These are phyloP conservation scores for Rhinophrynus dorsalis DNA, from an alignment of 2,797 vertebrate species.

Conservation along the genomic window DNA sequence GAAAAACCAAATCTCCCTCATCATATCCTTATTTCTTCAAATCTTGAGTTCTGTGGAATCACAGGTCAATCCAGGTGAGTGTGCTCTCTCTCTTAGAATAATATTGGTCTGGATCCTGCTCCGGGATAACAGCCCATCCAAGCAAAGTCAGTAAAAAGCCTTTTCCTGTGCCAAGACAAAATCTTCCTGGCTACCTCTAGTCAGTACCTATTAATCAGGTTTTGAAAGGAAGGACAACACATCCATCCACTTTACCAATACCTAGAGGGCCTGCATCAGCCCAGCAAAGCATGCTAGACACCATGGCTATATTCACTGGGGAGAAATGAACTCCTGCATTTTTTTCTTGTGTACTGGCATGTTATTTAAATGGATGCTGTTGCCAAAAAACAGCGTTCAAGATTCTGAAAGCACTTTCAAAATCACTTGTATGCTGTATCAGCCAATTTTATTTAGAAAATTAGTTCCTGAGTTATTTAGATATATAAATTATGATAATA, in stretches of 20 bases:
- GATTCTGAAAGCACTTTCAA: too few species aligned
- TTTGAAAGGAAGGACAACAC: neutral
- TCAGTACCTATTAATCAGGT: neutral
- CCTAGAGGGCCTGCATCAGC: too few species aligned
- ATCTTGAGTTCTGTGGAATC: slow-evolving; percentile 24
- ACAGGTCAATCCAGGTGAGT: slow-evolving; percentile 45
- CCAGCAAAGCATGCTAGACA: too few species aligned
- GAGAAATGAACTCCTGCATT: too few species aligned
- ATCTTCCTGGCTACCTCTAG: neutral
- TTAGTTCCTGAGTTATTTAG: too few species aligned
- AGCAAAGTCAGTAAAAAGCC: neutral
- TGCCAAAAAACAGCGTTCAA: too few species aligned
- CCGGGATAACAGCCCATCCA: neutral
- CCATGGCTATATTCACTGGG: too few species aligned
- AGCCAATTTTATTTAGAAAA: too few species aligned
- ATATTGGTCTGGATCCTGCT: neutral
- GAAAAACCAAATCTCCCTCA: neutral
- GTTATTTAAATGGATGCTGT: too few species aligned
- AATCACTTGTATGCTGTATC: too few species aligned
- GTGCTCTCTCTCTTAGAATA: neutral
- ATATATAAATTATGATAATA: too few species aligned
- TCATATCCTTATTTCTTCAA: slow-evolving; percentile 6
- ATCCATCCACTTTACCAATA: neutral
- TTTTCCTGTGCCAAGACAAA: neutral
- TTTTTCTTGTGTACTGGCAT: too few species aligned